Evolutionary conservation across 2,888 invertebrate species (phyloP).

Genomic region (Xylota segnis): DNA sequence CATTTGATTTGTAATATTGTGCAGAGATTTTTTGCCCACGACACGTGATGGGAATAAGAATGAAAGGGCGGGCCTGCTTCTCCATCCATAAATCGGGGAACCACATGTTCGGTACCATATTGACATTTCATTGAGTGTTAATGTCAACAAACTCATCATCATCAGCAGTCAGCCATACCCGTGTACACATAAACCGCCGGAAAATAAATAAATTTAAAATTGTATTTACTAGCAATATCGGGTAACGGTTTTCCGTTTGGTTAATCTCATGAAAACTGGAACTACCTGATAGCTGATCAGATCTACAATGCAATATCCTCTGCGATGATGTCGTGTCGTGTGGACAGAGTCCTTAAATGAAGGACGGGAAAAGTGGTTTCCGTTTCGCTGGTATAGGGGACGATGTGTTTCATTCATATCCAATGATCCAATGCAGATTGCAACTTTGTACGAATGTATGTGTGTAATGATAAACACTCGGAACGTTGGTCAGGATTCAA

Average conservation of each 20-base stretch:
- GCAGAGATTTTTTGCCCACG: background rate
- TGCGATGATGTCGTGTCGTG: background rate
- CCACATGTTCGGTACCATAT: slow-evolving; percentile 3
- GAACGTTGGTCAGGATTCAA: background rate
- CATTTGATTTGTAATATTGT: slow-evolving; percentile 28
- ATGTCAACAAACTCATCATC: slow-evolving; percentile 22
- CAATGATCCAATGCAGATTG: slow-evolving; percentile 34
- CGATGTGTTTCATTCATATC: slow-evolving; percentile 17
- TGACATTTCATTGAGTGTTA: slow-evolving; percentile 14
- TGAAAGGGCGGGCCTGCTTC: background rate
- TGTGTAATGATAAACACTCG: too few species aligned
- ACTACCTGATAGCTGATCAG: background rate
- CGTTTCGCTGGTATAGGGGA: slow-evolving; percentile 7
- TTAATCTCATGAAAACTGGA: background rate
- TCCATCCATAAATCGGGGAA: slow-evolving; percentile 7
- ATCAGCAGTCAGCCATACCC: background rate
- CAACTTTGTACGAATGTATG: too few species aligned
- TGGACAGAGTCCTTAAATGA: slow-evolving; percentile 15
- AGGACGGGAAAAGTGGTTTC: slow-evolving; percentile 36
- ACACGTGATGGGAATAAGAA: background rate
- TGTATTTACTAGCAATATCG: background rate
- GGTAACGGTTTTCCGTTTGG: slow-evolving; percentile 1
- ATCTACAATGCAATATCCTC: slow-evolving; percentile 3
- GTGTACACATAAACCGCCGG: background rate
- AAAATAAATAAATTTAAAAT: slow-evolving; percentile 22